Evolutionary conservation across 2,113 vertebrate genomes (phyloP).

Genomic region (Syngnathus typhle): DNA sequence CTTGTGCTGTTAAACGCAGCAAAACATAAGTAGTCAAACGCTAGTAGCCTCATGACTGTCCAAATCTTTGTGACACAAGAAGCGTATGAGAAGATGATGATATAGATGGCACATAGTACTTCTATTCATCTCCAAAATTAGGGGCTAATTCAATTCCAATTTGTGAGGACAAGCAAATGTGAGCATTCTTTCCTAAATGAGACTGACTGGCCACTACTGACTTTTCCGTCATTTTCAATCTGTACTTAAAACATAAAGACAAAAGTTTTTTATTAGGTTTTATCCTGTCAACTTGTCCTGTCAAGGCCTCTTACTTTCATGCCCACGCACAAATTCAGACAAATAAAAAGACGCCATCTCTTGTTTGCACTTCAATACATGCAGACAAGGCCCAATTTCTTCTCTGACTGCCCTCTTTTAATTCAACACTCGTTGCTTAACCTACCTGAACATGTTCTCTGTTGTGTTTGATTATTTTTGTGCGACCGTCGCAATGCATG

Average conservation of each 20-base stretch:
- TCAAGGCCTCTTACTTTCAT: slow-evolving; percentile 26
- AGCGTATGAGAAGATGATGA: no score
- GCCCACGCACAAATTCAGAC: background rate
- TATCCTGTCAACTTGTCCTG: slow-evolving; percentile 31
- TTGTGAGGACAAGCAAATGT: background rate
- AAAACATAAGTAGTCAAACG: no score
- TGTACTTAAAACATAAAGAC: background rate
- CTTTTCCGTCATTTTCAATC: background rate
- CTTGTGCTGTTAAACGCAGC: no score
- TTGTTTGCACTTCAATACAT: slow-evolving; percentile 59
- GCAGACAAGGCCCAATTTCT: slow-evolving; percentile 56
- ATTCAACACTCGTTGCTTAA: slow-evolving; percentile 57
- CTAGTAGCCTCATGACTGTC: no score
- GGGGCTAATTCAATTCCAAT: background rate
- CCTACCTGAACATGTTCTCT: slow-evolving; percentile 49
- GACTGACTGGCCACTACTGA: background rate
- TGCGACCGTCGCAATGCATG: no score
- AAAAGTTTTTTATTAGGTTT: background rate
- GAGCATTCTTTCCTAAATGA: background rate
- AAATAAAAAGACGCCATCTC: slow-evolving; percentile 36
- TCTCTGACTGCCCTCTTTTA: slow-evolving; percentile 57
- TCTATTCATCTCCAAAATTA: background rate
- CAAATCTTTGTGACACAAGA: no score
- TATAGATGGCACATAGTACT: background rate
- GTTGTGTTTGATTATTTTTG: slow-evolving; percentile 56